Evolutionary conservation across 2,888 invertebrate genomes (phyloP), one percentile per base, ranked within the genome.

Genomic region (Acanthosepion esculentum): DNA sequence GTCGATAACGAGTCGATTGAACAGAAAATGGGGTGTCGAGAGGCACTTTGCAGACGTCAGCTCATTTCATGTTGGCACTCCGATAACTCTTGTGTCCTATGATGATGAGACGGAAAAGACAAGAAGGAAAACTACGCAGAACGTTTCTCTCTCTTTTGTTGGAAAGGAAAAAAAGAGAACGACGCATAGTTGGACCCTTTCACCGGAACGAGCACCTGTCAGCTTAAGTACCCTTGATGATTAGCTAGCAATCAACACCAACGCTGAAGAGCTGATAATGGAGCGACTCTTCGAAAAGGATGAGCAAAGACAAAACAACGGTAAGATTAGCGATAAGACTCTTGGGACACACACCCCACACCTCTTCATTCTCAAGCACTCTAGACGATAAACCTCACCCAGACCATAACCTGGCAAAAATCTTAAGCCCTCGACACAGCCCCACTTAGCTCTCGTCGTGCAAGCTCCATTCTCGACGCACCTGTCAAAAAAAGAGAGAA

Each of bases 121-220:
- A 3, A 20, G 23, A 59, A 59, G 59, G 26, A 20, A 59, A 59
- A 59, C 59, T 59, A 59, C 59, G 23, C 55, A 20, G 20, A 55
- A 18, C 55, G 5, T 59, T 20, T 59, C 59, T 59, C 59, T 59
- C 59, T 59, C 59, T 59, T 20, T 59, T 0, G 59, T 23, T 23
- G 59, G 59, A 59, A 59, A 59, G 3, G 23, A 7, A 59, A 59
- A 59, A 59, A 59, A 59, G 23, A 59, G 59, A 59, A 26, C 0
- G 23, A 59, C 78, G 15, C n/a, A n/a, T n/a, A n/a, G 12, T 15
- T n/a, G 15, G 78, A 78, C 78, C n/a, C 78, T 78, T 78, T 78
- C 78, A 78, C 78, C 78, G 78, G 78, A 78, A n/a, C 78, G 78
- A 78, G 78, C 78, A 78, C 78, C 78, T 78, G 78, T 78, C 78